Percentiles rank a stretch among this genome's conserved stretches.
phyloP scores from a whole-genome alignment of 2,797 vertebrate species.

The Sparus aurata region DNA sequence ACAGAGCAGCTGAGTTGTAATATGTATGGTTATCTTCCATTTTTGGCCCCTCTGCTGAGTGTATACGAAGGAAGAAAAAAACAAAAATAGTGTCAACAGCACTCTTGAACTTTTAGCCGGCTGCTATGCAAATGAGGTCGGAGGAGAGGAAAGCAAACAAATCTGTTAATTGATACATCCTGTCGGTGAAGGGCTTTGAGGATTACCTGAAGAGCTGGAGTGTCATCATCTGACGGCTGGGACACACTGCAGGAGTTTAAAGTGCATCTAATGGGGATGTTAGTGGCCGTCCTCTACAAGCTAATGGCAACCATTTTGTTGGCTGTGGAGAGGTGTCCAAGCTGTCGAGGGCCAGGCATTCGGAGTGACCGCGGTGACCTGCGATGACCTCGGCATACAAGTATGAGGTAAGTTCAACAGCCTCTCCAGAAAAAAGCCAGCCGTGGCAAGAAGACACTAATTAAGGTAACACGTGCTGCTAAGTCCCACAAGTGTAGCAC shows the following conservation, averaged over 20 bases:
- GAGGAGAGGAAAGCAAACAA: slow-evolving; percentile 82
- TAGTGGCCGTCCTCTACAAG: slow-evolving; percentile 62
- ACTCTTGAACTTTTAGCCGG: slow-evolving; percentile 72
- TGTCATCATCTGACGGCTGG: slow-evolving; percentile 49
- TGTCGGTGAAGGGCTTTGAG: slow-evolving; percentile 63
- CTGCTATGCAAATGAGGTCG: slow-evolving; percentile 76
- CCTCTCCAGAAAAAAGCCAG: slow-evolving; percentile 74
- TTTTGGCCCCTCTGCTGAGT: slow-evolving; percentile 29
- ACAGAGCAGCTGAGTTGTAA: slow-evolving; percentile 46
- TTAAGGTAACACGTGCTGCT: slow-evolving; percentile 76
- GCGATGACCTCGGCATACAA: slow-evolving; percentile 61
- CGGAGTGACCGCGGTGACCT: slow-evolving; percentile 62
- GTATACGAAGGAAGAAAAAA: slow-evolving; percentile 24
- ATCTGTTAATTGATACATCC: slow-evolving; percentile 82
- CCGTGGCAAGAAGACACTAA: slow-evolving; percentile 74
- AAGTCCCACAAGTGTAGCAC: slow-evolving; percentile 78
- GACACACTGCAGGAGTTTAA: slow-evolving; percentile 68
- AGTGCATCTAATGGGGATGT: slow-evolving; percentile 75
- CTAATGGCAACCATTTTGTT: slow-evolving; percentile 77
- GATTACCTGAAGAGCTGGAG: slow-evolving; percentile 70
- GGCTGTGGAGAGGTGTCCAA: slow-evolving; percentile 68
- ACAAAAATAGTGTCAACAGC: slow-evolving; percentile 56
- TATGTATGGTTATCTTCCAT: slow-evolving; percentile 34
- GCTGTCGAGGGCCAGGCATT: slow-evolving; percentile 72
- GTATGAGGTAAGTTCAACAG: slow-evolving; percentile 78